A percentile compares a stretch with the other conserved stretches of the same genome.
Evolutionary conservation across 2,797 vertebrate genomes (phyloP).

Genomic region (Liasis olivaceus): DNA sequence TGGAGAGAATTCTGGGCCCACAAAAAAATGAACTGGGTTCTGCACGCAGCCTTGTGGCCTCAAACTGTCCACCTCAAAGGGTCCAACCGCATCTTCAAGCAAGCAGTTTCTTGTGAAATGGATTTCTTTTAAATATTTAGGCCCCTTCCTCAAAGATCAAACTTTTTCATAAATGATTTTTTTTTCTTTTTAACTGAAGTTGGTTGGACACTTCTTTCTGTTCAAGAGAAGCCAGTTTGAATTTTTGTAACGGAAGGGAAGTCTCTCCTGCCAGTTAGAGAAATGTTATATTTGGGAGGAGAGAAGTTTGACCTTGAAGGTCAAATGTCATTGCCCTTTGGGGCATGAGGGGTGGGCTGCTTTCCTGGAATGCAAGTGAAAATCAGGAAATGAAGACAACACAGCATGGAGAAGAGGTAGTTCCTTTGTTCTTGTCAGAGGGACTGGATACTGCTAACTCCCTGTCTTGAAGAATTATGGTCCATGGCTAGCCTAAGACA

Average conservation of each 20-base stretch:
- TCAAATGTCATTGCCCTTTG: conserved; percentile 51
- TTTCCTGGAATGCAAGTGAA: conserved; percentile 48
- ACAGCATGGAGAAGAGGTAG: conserved; percentile 26
- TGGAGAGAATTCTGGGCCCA: background rate
- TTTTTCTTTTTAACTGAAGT: conserved; percentile 33
- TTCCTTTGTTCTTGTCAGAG: background rate
- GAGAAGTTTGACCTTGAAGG: conserved; percentile 63
- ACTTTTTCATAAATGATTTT: background rate
- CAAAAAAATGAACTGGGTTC: background rate
- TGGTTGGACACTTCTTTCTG: background rate
- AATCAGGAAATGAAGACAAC: conserved; percentile 44
- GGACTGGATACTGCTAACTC: background rate
- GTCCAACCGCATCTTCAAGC: background rate
- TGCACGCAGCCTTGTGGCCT: background rate
- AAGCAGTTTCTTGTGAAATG: background rate
- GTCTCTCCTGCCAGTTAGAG: conserved; percentile 26
- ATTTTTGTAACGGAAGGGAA: conserved; percentile 5
- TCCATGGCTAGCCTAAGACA: background rate
- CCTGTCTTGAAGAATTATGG: background rate
- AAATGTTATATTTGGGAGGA: conserved; percentile 59
- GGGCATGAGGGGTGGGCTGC: background rate
- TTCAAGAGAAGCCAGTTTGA: conserved; percentile 9
- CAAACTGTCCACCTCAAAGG: background rate
- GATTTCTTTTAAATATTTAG: background rate
- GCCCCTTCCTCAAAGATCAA: conserved; percentile 9